Evolutionary conservation across 2,113 vertebrate species (phyloP).

Genomic region (Corapipo altera): DNA sequence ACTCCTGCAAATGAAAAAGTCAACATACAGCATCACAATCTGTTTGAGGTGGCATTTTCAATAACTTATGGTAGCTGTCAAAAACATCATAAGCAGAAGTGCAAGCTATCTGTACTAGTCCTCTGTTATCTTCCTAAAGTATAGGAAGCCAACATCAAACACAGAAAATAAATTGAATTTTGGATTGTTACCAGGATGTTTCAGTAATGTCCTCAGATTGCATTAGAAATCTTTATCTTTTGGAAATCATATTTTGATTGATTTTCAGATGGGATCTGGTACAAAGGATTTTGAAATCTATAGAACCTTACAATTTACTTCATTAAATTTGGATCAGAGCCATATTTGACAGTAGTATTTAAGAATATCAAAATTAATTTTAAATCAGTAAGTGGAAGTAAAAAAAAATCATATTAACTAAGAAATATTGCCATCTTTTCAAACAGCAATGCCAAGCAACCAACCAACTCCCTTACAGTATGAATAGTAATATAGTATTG

Average conservation of each 20-base stretch:
- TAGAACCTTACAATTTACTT: neutral
- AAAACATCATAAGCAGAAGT: neutral
- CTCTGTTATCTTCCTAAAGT: neutral
- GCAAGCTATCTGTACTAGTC: neutral
- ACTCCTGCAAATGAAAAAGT: neutral
- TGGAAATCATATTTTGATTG: neutral
- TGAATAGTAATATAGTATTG: neutral
- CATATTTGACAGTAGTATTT: neutral
- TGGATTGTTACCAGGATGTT: neutral
- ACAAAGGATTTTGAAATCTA: neutral
- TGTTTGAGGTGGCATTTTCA: neutral
- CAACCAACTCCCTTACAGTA: neutral
- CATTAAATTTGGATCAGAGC: neutral
- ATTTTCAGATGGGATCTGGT: neutral
- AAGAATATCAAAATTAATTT: neutral
- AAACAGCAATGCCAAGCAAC: neutral
- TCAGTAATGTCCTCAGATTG: neutral
- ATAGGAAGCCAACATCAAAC: neutral
- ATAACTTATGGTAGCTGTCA: neutral
- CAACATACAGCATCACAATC: neutral
- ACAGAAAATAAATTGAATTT: neutral
- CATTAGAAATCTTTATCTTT: neutral
- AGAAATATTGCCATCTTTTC: neutral
- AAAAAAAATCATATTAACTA: neutral
- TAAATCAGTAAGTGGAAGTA: neutral